Conservation (phyloP, 2,888 invertebrate species). For the Polymixis flavicincta region DNA sequence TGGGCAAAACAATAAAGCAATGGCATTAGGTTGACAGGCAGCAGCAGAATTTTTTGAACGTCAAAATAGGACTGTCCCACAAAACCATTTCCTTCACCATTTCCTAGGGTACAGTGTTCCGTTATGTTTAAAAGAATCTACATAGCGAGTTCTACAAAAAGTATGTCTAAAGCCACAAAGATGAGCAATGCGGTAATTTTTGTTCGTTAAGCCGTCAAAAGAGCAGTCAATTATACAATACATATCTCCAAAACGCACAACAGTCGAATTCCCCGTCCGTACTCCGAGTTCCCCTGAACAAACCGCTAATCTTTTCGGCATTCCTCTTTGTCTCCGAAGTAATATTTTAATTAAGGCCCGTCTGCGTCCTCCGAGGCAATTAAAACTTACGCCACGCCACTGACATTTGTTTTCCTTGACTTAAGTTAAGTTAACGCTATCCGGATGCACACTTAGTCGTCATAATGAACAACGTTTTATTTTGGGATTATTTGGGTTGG, state of each 20-base stretch:
- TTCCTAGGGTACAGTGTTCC: too few species aligned
- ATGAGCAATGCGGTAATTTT: neutral
- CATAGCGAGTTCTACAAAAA: neutral
- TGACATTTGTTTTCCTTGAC: slow-evolving; percentile 83
- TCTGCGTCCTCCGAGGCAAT: slow-evolving; percentile 76
- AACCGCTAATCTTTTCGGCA: slow-evolving; percentile 82
- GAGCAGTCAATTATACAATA: slow-evolving; percentile 4
- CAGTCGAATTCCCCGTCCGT: slow-evolving; percentile 9
- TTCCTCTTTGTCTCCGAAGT: slow-evolving; percentile 82
- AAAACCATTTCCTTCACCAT: too few species aligned
- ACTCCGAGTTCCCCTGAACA: slow-evolving; percentile 53
- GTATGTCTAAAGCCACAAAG: neutral
- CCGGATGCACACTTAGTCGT: slow-evolving; percentile 75
- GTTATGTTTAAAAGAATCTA: neutral
- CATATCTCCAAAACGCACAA: slow-evolving; percentile 8
- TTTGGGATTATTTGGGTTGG: slow-evolving; percentile 32
- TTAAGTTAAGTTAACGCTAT: slow-evolving; percentile 73
- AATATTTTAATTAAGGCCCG: slow-evolving; percentile 85
- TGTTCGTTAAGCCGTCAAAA: neutral
- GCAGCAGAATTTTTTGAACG: too few species aligned
- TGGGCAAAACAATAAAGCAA: too few species aligned
- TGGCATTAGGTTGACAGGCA: too few species aligned
- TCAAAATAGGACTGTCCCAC: too few species aligned
- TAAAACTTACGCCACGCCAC: slow-evolving; percentile 81
- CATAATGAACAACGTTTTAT: slow-evolving; percentile 69